Evolutionary conservation across 2,888 invertebrate genomes (phyloP).

Genomic region (Drosophila fulvimacula): DNA sequence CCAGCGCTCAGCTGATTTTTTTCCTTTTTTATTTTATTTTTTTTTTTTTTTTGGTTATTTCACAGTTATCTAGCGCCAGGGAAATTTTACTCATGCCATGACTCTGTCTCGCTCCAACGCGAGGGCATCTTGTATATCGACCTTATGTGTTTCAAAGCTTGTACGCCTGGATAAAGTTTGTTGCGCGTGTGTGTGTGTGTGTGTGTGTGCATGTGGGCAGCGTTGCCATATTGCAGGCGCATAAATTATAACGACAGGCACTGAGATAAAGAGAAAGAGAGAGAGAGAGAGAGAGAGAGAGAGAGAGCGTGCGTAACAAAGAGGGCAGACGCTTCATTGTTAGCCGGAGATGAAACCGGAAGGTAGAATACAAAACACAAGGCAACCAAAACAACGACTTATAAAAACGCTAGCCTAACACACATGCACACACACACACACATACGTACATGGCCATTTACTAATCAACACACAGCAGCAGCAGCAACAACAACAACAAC

Average conservation of each 20-base stretch:
- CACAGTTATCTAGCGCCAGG: constrained; percentile 5
- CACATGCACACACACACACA: constrained; percentile 30
- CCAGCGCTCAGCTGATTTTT: constrained; percentile 68
- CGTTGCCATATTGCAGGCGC: constrained; percentile 77
- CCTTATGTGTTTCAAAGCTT: constrained; percentile 61
- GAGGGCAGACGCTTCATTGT: constrained; percentile 58
- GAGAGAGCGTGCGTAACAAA: constrained; percentile 36
- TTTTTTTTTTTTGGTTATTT: constrained; percentile 38
- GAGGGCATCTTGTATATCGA: constrained; percentile 71
- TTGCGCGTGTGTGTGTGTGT: constrained; percentile 19
- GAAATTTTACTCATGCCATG: constrained; percentile 41
- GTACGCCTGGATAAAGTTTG: constrained; percentile 67
- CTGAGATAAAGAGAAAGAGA: constrained; percentile 26
- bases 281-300: constrained; percentile 7
- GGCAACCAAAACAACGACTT: constrained; percentile 72
- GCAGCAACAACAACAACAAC: constrained; percentile 37
- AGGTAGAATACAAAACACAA: constrained; percentile 62
- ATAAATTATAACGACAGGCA: constrained; percentile 71
- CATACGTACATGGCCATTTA: constrained; percentile 54
- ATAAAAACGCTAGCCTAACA: constrained; percentile 58
- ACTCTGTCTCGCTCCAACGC: constrained; percentile 43
- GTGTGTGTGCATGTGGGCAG: constrained; percentile 38
- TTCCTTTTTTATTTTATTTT: constrained; percentile 51
- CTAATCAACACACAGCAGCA: constrained; percentile 66
- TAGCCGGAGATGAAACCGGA: constrained; percentile 79